A percentile compares a stretch with the other conserved stretches of the same genome.
Conservation (phyloP, 2,113 vertebrate species). For the Odontophorus gujanensis region DNA sequence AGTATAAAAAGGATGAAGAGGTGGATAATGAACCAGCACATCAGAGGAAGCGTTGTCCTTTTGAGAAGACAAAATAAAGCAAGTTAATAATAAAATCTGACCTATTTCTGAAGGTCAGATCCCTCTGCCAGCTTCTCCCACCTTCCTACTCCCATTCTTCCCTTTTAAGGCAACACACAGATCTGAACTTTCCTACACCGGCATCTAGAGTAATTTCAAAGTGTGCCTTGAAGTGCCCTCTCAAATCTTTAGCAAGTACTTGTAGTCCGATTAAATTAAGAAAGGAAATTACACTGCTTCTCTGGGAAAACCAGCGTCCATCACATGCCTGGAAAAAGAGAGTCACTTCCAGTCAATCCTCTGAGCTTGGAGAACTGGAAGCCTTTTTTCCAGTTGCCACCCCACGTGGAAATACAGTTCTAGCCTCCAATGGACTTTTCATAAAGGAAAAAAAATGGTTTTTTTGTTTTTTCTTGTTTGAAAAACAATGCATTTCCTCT, state of each 20-base stretch:
- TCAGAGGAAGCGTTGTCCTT: neutral
- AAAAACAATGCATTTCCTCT: neutral
- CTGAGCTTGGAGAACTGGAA: neutral
- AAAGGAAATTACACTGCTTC: slow-evolving; percentile 12
- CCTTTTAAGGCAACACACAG: neutral
- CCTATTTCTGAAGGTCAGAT: neutral
- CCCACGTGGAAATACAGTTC: neutral
- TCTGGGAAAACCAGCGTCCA: neutral
- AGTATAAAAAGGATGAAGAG: neutral
- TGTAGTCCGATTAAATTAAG: neutral
- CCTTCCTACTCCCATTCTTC: neutral
- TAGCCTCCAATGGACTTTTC: neutral
- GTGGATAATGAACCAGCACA: neutral
- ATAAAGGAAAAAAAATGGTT: neutral
- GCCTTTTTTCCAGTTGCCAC: neutral
- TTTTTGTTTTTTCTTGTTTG: neutral
- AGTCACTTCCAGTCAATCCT: neutral
- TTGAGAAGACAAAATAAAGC: neutral
- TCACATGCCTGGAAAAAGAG: neutral
- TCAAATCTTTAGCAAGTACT: neutral
- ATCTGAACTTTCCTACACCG: neutral
- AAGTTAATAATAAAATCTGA: neutral
- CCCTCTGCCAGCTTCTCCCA: neutral
- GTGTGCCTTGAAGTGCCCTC: neutral
- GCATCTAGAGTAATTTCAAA: neutral